Conservation (phyloP, 2,113 vertebrate genomes). For the Oreocharis arfaki region DNA sequence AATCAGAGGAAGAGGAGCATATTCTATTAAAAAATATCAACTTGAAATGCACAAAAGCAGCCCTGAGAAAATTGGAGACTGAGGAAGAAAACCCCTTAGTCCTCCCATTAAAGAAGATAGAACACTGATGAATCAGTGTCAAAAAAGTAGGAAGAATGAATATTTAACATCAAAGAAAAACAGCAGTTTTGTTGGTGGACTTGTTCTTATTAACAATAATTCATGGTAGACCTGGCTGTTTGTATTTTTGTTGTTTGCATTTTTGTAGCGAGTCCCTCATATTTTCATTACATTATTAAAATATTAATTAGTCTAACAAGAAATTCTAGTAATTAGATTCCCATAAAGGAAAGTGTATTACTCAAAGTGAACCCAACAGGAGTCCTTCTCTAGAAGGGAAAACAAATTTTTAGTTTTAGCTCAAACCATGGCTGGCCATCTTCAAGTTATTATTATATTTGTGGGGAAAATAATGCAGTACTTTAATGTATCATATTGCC, state of each 20-base stretch:
- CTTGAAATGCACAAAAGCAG: background rate
- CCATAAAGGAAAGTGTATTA: background rate
- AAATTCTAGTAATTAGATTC: background rate
- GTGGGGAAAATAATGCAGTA: background rate
- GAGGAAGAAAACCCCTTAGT: background rate
- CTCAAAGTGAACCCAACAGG: background rate
- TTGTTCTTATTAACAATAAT: background rate
- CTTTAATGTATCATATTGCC: background rate
- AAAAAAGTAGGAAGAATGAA: background rate
- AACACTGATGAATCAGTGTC: background rate
- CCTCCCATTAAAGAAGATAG: background rate
- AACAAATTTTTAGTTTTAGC: background rate
- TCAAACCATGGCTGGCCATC: rapidly evolving
- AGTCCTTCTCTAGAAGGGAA: background rate
- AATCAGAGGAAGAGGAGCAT: background rate
- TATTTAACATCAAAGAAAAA: background rate
- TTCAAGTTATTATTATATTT: background rate
- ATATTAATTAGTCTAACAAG: background rate
- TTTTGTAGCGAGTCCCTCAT: background rate
- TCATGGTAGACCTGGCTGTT: background rate
- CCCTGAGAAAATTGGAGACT: background rate
- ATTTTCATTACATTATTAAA: background rate
- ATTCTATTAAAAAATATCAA: background rate
- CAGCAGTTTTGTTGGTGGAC: background rate
- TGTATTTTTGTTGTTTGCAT: background rate